These are phyloP conservation scores for Sussaba pulchella DNA, from an alignment of 2,888 invertebrate genomes.

Conservation along the genomic window DNA sequence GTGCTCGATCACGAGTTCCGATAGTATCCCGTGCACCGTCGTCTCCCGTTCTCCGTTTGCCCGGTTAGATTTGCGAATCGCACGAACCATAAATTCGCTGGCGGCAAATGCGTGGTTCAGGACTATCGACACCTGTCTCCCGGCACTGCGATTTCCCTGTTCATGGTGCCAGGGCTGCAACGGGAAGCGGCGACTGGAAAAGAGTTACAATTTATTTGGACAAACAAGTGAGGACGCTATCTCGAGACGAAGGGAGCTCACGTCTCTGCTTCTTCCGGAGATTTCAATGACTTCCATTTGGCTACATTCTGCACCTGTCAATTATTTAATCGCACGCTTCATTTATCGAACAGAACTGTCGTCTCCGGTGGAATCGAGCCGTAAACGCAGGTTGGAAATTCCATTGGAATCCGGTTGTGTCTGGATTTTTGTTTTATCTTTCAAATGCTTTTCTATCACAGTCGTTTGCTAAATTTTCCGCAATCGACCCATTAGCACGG, in stretches of 20 bases:
- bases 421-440: constrained; percentile 23
- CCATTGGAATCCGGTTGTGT: constrained; percentile 42
- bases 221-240: constrained; percentile 65
- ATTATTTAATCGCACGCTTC: constrained; percentile 49
- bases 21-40: constrained; percentile 41
- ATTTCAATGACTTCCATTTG: constrained; percentile 29
- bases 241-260: constrained; percentile 50
- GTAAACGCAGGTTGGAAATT: constrained; percentile 27
- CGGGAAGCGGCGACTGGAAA: constrained; percentile 27
- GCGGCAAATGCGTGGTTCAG: constrained; percentile 30
- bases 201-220: constrained; percentile 64
- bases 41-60: not conserved
- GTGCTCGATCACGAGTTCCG: constrained; percentile 60
- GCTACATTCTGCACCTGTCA: constrained; percentile 30
- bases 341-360: constrained; percentile 35
- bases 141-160: constrained; percentile 55
- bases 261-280: constrained; percentile 5
- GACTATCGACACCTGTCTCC: constrained; percentile 63
- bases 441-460: constrained; percentile 36
- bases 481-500: constrained; percentile 63
- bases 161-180: constrained; percentile 32
- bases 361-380: not conserved
- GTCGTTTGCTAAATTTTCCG: constrained; percentile 57
- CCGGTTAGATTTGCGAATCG: not conserved
- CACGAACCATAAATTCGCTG: not conserved